Conservation (phyloP, 2,888 invertebrate species). For the Oligia latruncula region DNA sequence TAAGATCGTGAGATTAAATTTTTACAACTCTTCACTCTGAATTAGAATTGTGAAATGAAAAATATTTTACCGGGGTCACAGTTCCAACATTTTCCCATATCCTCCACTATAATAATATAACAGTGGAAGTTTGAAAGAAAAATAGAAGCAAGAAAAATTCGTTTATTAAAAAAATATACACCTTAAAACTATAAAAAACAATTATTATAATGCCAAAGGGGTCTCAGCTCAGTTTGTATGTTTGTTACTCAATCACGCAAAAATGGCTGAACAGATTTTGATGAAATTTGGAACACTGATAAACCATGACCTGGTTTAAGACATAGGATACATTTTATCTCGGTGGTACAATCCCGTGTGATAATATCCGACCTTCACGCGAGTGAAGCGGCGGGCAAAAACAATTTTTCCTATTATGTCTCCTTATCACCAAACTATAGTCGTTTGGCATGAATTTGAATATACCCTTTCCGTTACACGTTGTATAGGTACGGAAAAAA, state of each 20-base stretch:
- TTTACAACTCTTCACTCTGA: slow-evolving; percentile 6
- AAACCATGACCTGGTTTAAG: not conserved
- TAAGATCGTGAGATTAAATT: slow-evolving; percentile 32
- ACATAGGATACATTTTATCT: not conserved
- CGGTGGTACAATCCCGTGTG: not conserved
- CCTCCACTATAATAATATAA: not conserved
- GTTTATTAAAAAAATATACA: too few relatives aligned
- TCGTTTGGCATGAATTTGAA: too few relatives aligned
- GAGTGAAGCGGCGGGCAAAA: not conserved
- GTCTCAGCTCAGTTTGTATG: not conserved
- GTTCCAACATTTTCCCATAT: not conserved
- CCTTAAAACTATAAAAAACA: too few relatives aligned
- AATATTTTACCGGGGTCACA: not conserved
- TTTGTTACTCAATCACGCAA: not conserved
- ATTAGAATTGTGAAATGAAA: not conserved
- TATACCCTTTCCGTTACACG: too few relatives aligned
- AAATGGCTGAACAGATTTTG: too few relatives aligned
- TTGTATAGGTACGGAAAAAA: not conserved
- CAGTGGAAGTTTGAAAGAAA: too few relatives aligned
- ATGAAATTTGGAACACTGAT: not conserved
- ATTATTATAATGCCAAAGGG: not conserved
- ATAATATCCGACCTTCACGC: too few relatives aligned
- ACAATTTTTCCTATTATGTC: not conserved
- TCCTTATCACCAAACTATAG: not conserved
- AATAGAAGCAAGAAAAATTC: too few relatives aligned